These are phyloP conservation scores for Parasteatoda tepidariorum DNA, from an alignment of 1,140 invertebrate species.

Conservation along the genomic window DNA sequence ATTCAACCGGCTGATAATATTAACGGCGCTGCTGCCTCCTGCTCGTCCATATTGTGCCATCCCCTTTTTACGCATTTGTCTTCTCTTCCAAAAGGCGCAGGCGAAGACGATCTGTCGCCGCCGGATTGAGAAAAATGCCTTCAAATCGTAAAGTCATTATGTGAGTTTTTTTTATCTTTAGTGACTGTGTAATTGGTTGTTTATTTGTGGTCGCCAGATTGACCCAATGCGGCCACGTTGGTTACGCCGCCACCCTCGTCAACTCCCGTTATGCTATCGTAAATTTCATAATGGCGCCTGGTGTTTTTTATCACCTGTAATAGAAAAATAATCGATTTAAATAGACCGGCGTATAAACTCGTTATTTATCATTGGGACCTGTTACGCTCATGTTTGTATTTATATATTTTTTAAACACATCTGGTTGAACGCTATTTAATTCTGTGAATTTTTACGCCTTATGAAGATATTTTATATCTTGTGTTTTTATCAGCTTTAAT, in stretches of 20 bases:
- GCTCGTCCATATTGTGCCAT: conserved; percentile 34
- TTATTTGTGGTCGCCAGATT: neutral
- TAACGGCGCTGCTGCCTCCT: neutral
- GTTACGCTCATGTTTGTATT: neutral
- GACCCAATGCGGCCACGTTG: neutral
- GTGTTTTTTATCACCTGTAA: conserved; percentile 15
- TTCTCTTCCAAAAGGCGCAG: neutral
- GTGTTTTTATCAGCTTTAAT: neutral
- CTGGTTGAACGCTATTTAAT: neutral
- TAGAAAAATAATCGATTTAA: conserved; percentile 27
- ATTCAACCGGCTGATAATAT: neutral
- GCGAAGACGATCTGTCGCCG: neutral
- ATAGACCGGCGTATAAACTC: too few species aligned
- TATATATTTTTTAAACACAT: neutral
- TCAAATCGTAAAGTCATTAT: conserved; percentile 16
- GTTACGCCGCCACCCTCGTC: neutral
- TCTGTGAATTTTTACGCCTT: neutral
- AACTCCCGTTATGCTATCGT: conserved; percentile 5
- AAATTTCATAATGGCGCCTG: conserved; percentile 39
- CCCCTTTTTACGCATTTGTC: neutral
- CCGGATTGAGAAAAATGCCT: conserved; percentile 33
- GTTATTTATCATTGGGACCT: neutral
- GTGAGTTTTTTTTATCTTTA: conserved; percentile 26
- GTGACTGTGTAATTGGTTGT: neutral
- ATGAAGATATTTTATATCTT: neutral